Percentiles rank a stretch among this genome's conserved stretches.
phyloP scores from a whole-genome alignment of 2,888 invertebrate genomes.

The Apotomis capreana region DNA sequence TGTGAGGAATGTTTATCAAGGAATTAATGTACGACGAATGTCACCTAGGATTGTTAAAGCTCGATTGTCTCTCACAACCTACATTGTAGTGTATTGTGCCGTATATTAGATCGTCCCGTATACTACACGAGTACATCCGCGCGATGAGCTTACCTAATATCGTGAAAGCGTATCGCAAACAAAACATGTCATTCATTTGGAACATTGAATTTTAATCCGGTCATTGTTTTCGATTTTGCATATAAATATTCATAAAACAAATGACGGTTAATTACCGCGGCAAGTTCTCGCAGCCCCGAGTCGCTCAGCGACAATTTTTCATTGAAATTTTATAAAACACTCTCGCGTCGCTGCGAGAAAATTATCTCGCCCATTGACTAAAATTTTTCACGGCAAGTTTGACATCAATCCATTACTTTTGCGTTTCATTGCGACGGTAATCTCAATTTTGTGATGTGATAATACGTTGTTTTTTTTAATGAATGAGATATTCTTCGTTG shows the following conservation, averaged over 20 bases:
- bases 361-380: constrained; percentile 80
- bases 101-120: constrained; percentile 29
- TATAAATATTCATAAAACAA: constrained; percentile 79
- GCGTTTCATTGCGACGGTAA: constrained; percentile 72
- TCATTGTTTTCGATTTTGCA: constrained; percentile 71
- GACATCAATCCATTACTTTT: constrained; percentile 80
- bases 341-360: constrained; percentile 67
- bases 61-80: constrained; percentile 41
- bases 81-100: constrained; percentile 40
- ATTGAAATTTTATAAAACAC: constrained; percentile 74
- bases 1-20: constrained; percentile 43
- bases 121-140: constrained; percentile 14
- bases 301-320: constrained; percentile 67
- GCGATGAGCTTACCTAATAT: constrained; percentile 26
- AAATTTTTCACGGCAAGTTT: constrained; percentile 80
- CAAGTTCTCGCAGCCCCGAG: constrained; percentile 61
- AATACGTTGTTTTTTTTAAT: background rate
- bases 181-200: constrained; percentile 58
- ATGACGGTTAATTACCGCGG: constrained; percentile 68
- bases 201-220: constrained; percentile 63
- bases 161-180: constrained; percentile 44
- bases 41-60: constrained; percentile 42
- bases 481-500: too few species aligned
- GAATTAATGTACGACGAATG: constrained; percentile 42
- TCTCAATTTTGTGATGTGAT: constrained; percentile 51